Percentiles rank a stretch among this genome's conserved stretches.
phyloP scores from a whole-genome alignment of 2,113 vertebrate species.

The Asarcornis scutulata region DNA sequence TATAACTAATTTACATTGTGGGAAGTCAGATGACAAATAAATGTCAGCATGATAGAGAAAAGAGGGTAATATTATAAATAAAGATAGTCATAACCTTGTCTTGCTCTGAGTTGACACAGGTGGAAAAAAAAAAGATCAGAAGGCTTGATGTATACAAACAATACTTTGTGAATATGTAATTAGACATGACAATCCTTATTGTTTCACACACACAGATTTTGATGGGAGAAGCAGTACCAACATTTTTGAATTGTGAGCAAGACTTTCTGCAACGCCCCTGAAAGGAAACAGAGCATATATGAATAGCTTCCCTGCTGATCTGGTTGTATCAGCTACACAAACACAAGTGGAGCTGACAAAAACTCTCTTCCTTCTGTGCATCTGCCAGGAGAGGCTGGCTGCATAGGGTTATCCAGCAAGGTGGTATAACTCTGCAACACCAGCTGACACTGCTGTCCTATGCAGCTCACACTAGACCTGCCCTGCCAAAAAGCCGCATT shows the following conservation, averaged over 20 bases:
- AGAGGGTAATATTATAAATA: slow-evolving; percentile 8
- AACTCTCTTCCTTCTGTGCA: neutral
- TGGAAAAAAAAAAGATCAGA: neutral
- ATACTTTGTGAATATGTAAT: neutral
- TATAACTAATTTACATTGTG: neutral
- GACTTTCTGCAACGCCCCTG: neutral
- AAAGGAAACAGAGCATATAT: neutral
- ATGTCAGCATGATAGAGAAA: neutral
- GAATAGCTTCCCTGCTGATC: neutral
- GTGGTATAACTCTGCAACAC: neutral
- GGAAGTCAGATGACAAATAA: neutral
- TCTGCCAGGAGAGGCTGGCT: neutral
- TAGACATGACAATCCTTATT: slow-evolving; percentile 32
- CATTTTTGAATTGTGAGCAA: slow-evolving; percentile 8
- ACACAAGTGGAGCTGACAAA: neutral
- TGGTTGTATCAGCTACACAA: neutral
- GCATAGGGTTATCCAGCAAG: neutral
- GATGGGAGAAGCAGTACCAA: slow-evolving; percentile 21
- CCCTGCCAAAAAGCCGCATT: neutral
- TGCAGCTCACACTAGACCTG: fast-evolving
- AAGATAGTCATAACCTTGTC: neutral
- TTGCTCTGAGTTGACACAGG: neutral
- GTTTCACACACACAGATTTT: slow-evolving; percentile 3
- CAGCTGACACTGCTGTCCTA: neutral
- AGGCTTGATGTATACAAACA: slow-evolving; percentile 15